Conservation (phyloP, 2,113 vertebrate genomes). For the Gymnarchus niloticus region DNA sequence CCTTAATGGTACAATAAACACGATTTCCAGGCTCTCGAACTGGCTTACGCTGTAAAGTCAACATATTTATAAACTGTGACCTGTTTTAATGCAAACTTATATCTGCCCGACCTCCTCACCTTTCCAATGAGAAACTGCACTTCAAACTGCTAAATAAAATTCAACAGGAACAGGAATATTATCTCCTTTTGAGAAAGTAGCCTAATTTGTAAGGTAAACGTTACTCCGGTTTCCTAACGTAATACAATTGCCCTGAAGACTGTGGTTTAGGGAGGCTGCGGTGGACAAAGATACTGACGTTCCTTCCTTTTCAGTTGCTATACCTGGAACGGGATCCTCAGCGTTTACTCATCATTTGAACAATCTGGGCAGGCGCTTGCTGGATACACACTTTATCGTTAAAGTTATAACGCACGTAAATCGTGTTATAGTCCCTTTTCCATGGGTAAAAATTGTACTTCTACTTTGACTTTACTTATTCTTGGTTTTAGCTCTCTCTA, state of each 20-base stretch:
- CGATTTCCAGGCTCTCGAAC: not conserved
- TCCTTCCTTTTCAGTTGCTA: not conserved
- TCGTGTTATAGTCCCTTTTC: not conserved
- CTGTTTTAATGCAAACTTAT: not conserved
- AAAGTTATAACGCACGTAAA: not conserved
- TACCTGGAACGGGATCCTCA: not conserved
- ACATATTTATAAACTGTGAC: not conserved
- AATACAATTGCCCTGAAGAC: too few relatives aligned
- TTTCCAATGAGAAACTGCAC: not conserved
- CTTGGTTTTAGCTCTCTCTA: not conserved
- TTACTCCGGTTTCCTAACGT: not conserved
- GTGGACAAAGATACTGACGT: not conserved
- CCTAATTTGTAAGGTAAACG: not conserved
- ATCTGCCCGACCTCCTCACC: not conserved
- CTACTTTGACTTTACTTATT: conserved; percentile 8
- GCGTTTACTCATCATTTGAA: not conserved
- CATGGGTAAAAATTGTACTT: too few relatives aligned
- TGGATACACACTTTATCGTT: not conserved
- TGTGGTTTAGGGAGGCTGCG: not conserved
- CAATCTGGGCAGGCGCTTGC: not conserved
- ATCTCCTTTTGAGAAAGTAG: not conserved
- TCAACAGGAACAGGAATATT: not conserved
- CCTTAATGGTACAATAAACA: not conserved
- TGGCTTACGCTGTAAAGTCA: not conserved
- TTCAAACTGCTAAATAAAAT: not conserved